Base-by-base conservation (phyloP, 2,888 invertebrate species). In the Hesperia comma region DNA sequence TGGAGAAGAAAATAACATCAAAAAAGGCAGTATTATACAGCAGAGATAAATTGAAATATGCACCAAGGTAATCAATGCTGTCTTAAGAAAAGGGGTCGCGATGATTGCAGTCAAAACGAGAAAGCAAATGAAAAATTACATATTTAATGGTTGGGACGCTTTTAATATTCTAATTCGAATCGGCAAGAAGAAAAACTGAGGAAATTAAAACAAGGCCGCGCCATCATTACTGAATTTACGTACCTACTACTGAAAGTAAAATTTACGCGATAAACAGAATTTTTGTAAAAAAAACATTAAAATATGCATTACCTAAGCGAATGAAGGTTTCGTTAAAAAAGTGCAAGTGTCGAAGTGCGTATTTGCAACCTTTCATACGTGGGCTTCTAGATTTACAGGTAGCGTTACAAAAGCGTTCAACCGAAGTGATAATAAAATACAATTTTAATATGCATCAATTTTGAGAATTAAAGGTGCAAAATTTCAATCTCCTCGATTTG, bases 151-250 rank as follows among this genome's bases (percentile, higher is more conserved):
- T 69, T 54, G 69, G 69, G 71, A 70, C 68, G 71, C 72, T 77
- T 80, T 78, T 77, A 82, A 81, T 80, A 84, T 84, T 84, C 75
- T 80, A 82, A 84, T 84, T 82, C 72, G 69, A 78, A 69, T 76
- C 70, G 71, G 67, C 71, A 71, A 69, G 79, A 84, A 85, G 84
- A 87, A 86, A 87, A 87, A 89, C 81, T 79, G 84, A 72, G 74
- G 76, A 79, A 85, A 87, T 88, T 88, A 87, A 85, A 84, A 78
- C 66, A 83, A 82, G 82, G 81, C 86, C 19, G 33, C 40, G 54
- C 64, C 53, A 64, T 58, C 64, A 21, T 64, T 64, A 58, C 64
- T 43, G 43, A 19, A 41, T 51, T 57, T 51, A 51, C 6, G 12
- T n/a, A 60, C 6, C 7, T n/a, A 60, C 19, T 60, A n/a, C 21